Conservation (phyloP, 2,797 vertebrate species). For the Lithobates pipiens region DNA sequence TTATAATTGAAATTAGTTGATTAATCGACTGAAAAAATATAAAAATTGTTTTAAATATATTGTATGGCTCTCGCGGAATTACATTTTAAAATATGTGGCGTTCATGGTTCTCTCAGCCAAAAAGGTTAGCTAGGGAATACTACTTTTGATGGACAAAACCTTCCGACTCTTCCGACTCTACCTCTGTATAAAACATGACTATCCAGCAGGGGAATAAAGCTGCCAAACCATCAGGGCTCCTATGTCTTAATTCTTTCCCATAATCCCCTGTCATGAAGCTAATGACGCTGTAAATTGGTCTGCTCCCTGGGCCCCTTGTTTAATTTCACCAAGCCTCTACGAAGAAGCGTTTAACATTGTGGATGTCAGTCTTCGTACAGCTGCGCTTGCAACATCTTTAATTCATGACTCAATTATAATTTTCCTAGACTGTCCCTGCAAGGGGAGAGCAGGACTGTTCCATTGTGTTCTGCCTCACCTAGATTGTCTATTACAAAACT, state of each 20-base stretch:
- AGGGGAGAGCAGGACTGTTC: background rate
- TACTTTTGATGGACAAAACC: too few species aligned
- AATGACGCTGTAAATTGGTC: too few species aligned
- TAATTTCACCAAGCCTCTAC: background rate
- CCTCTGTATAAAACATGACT: too few species aligned
- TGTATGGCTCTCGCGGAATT: too few species aligned
- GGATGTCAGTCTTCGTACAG: background rate
- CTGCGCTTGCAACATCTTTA: constrained; percentile 32
- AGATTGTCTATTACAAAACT: background rate
- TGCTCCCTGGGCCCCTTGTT: background rate
- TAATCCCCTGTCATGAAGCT: background rate
- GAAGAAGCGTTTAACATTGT: constrained; percentile 3
- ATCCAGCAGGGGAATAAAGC: too few species aligned
- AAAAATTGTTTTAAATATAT: too few species aligned
- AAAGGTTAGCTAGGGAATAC: too few species aligned
- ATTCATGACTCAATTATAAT: constrained; percentile 43
- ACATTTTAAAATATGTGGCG: too few species aligned
- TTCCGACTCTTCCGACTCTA: too few species aligned
- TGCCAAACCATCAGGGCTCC: background rate
- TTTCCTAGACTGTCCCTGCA: background rate
- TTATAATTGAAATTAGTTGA: too few species aligned
- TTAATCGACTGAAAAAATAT: too few species aligned
- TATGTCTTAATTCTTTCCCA: background rate
- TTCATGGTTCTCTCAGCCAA: too few species aligned
- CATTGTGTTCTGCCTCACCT: background rate